Evolutionary conservation across 1,140 invertebrate species (phyloP).

Genomic region (Cotesia vestalis): DNA sequence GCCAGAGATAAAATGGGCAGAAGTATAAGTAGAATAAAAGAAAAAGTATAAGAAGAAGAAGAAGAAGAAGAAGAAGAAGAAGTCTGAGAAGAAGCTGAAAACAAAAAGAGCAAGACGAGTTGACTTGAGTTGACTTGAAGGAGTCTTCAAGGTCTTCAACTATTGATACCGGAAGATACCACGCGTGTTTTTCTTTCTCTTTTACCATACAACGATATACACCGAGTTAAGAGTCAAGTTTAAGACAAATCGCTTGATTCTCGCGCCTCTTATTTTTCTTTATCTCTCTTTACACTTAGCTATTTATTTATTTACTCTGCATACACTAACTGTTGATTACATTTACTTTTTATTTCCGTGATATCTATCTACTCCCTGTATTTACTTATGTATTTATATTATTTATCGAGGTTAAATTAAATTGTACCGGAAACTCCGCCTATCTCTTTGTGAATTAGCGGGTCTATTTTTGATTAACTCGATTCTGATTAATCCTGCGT

Average conservation of each 20-base stretch:
- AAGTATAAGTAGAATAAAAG: not conserved
- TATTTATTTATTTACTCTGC: too few relatives aligned
- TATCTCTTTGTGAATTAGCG: too few relatives aligned
- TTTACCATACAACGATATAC: not conserved
- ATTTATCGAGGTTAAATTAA: too few relatives aligned
- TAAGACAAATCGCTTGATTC: slow-evolving; percentile 35
- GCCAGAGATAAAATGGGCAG: not conserved
- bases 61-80: too few relatives aligned
- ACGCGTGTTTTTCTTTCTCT: slow-evolving; percentile 23
- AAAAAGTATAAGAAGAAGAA: too few relatives aligned
- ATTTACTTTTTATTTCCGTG: slow-evolving; percentile 1
- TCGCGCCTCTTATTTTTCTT: slow-evolving; percentile 27
- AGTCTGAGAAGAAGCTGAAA: too few relatives aligned
- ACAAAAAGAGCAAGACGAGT: not conserved
- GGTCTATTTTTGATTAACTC: too few relatives aligned
- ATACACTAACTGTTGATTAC: too few relatives aligned
- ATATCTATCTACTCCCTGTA: not conserved
- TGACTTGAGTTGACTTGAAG: slow-evolving; percentile 7
- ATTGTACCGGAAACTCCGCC: too few relatives aligned
- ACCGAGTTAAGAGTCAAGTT: slow-evolving; percentile 14
- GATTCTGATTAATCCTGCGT: too few relatives aligned
- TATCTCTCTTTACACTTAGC: too few relatives aligned
- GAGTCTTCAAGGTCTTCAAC: slow-evolving; percentile 28
- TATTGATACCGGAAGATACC: slow-evolving; percentile 20
- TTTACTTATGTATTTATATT: slow-evolving; percentile 13